Conservation (phyloP, 2,113 vertebrate species). For the Chaenogobius annularis region DNA sequence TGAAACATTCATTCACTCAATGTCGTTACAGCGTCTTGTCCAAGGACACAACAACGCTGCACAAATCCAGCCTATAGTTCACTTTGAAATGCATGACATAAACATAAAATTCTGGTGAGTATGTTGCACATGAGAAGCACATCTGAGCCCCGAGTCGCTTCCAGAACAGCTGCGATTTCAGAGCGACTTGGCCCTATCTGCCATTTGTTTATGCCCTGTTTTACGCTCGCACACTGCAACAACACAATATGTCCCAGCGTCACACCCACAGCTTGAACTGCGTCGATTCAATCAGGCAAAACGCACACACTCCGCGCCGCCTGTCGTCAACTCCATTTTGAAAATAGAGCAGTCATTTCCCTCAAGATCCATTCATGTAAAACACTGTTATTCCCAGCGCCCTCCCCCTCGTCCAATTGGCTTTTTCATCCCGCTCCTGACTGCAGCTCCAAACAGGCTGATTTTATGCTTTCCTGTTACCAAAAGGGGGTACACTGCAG, state of each 20-base stretch:
- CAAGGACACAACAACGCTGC: too few relatives aligned
- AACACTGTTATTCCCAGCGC: constrained; percentile 67
- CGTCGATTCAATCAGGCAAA: constrained; percentile 53
- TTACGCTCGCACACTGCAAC: constrained; percentile 33
- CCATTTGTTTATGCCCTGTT: background rate
- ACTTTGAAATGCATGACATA: too few relatives aligned
- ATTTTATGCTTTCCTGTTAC: constrained; percentile 18
- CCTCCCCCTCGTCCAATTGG: constrained; percentile 56
- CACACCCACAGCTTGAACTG: constrained; percentile 52
- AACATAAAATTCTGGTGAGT: background rate
- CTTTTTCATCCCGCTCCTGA: constrained; percentile 66
- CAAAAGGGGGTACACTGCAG: too few relatives aligned
- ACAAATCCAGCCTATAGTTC: too few relatives aligned
- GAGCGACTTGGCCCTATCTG: background rate
- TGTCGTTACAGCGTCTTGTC: too few relatives aligned
- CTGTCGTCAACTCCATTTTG: constrained; percentile 52
- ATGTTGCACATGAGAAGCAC: background rate
- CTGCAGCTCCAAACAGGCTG: constrained; percentile 60
- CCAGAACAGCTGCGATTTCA: constrained; percentile 6
- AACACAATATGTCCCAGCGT: constrained; percentile 42
- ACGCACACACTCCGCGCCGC: constrained; percentile 24
- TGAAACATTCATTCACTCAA: too few relatives aligned
- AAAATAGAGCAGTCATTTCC: constrained; percentile 66
- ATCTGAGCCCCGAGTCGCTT: background rate
- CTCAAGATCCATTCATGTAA: constrained; percentile 74